Conservation (phyloP, 2,113 vertebrate genomes). For the Notarius quadriscutis region DNA sequence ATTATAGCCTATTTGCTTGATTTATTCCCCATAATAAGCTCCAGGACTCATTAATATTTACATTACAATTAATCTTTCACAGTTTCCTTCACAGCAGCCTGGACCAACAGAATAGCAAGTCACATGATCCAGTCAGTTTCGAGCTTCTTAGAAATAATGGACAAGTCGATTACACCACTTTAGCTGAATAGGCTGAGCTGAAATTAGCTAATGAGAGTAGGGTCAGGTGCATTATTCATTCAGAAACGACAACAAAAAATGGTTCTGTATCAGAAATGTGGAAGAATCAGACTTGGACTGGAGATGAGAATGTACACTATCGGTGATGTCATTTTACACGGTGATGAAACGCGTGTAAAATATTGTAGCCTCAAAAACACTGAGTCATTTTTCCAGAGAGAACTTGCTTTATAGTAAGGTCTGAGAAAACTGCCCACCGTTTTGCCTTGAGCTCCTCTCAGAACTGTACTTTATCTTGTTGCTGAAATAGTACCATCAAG, state of each 20-base stretch:
- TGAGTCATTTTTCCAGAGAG: not conserved
- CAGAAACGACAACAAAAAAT: not conserved
- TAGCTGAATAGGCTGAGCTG: not conserved
- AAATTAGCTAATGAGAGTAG: not conserved
- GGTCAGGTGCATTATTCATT: not conserved
- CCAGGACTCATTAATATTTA: not conserved
- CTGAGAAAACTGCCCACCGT: not conserved
- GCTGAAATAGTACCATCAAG: not conserved
- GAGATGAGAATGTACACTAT: not conserved
- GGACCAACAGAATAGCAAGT: not conserved
- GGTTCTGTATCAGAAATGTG: not conserved
- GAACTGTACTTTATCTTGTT: not conserved
- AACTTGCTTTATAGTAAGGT: not conserved
- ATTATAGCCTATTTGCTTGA: not conserved
- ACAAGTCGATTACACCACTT: conserved; percentile 12
- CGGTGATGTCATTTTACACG: too few species aligned
- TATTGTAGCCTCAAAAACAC: not conserved
- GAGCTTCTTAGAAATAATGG: not conserved
- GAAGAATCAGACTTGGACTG: not conserved
- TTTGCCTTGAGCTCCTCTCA: not conserved
- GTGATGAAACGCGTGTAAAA: not conserved
- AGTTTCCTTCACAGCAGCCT: not conserved
- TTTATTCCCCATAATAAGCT: not conserved
- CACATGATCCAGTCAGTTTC: not conserved
- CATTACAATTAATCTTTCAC: not conserved